These are phyloP conservation scores for Agrochola lota DNA, from an alignment of 2,888 invertebrate species.

Conservation along the genomic window DNA sequence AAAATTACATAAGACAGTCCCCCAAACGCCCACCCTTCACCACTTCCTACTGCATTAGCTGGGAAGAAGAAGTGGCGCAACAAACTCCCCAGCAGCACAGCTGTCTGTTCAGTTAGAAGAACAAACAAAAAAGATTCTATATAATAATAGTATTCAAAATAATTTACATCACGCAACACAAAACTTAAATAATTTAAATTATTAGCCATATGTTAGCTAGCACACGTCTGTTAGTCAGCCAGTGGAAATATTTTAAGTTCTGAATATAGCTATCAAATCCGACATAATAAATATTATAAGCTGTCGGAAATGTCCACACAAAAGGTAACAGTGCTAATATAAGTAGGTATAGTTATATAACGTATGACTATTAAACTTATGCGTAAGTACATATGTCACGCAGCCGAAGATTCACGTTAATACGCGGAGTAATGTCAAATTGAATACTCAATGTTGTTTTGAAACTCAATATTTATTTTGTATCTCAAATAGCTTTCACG, in stretches of 20 bases:
- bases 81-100: no score
- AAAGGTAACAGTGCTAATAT: no score
- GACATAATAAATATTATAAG: background rate
- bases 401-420: background rate
- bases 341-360: background rate
- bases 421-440: conserved; percentile 20
- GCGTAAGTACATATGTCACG: background rate
- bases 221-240: background rate
- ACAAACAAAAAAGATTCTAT: no score
- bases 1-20: no score
- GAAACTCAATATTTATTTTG: conserved; percentile 33
- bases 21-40: no score
- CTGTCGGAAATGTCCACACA: background rate
- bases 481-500: conserved; percentile 20
- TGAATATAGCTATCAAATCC: background rate
- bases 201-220: no score
- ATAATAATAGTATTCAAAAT: no score
- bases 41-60: no score
- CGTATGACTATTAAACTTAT: background rate
- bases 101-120: no score
- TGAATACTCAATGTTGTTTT: conserved; percentile 20
- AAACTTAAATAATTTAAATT: no score
- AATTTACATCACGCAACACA: no score
- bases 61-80: no score
- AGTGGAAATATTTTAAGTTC: background rate